Evolutionary conservation across 1,140 invertebrate genomes (phyloP), one percentile per base, ranked within the genome.

Genomic region (Theocolax elegans): DNA sequence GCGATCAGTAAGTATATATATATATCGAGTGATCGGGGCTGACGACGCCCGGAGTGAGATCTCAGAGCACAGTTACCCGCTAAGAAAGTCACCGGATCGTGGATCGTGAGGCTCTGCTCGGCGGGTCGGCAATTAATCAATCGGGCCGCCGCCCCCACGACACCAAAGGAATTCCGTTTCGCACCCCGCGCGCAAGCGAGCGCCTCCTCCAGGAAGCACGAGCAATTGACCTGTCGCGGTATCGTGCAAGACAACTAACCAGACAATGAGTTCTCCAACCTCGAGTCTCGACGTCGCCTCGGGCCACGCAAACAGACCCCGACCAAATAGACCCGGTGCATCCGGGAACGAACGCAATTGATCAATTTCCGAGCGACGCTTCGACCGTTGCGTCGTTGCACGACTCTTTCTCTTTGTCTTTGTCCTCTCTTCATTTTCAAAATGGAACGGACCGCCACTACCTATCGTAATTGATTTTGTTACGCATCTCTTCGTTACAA

Each of bases 161-260:
- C n/a, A n/a, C n/a, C n/a, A 19, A 3, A 23, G 46, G 46, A 21
- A 17, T 25, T 62, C 40, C 31, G 9, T 15, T 40, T 17, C 53
- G 13, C 29, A 4, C 29, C 60, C 38, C 29, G 9, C 40, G 15
- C 19, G 40, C 3, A 19, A 56, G 25, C 25, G 1, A 23, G 21
- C 38, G 49, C 21, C 31, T 21, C 23, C 15, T 40, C 59, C 67
- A 64, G 68, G 68, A 71, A 71, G 53, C 44, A 71, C 68, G 68
- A 71, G 68, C 68, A 71, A 71, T 71, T 71, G 68, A 64, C 60
- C 60, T 35, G 67, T 68, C 68, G 59, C 27, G n/a, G 15, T n/a
- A n/a, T n/a, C n/a, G n/a, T 21, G 12, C 13, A 42, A 19, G 23
- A 27, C 25, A n/a, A 10, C 12, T 3, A n/a, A 44, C n/a, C n/a